phyloP scores from a whole-genome alignment of 2,113 vertebrate genomes.

The Lasiurus cinereus region DNA sequence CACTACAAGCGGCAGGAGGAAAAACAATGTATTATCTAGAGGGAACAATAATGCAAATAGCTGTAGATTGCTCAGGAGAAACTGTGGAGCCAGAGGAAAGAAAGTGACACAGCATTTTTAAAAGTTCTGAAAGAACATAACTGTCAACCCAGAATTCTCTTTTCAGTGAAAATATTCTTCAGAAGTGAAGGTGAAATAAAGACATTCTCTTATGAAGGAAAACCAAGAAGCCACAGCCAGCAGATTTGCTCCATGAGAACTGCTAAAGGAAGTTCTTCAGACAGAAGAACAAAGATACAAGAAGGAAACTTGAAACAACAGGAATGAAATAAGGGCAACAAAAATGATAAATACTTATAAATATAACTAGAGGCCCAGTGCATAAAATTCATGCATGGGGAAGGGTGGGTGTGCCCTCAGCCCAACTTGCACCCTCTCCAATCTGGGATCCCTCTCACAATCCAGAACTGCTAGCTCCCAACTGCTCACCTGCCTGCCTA shows the following conservation, averaged over 20 bases:
- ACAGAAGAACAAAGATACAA: not conserved
- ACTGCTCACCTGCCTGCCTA: too few species aligned
- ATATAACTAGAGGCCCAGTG: not conserved
- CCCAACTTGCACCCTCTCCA: too few species aligned
- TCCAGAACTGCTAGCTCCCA: too few species aligned
- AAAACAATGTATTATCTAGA: not conserved
- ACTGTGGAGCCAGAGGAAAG: not conserved
- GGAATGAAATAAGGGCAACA: not conserved
- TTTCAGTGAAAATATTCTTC: slow-evolving; percentile 34
- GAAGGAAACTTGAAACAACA: not conserved
- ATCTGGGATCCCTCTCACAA: too few species aligned
- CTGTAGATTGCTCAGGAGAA: not conserved
- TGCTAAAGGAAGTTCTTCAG: not conserved
- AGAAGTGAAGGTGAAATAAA: slow-evolving; percentile 39
- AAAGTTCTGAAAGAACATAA: not conserved
- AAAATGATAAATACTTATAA: not conserved
- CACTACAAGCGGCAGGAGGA: not conserved
- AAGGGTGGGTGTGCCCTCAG: too few species aligned
- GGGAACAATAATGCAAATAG: not conserved
- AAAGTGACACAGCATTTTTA: not conserved
- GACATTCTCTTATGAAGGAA: not conserved
- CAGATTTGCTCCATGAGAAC: not conserved
- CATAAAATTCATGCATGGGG: too few species aligned
- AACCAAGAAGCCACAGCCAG: not conserved
- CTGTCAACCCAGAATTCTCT: not conserved